Evolutionary conservation across 2,888 invertebrate species (phyloP).

Genomic region (Anthophora plumipes): DNA sequence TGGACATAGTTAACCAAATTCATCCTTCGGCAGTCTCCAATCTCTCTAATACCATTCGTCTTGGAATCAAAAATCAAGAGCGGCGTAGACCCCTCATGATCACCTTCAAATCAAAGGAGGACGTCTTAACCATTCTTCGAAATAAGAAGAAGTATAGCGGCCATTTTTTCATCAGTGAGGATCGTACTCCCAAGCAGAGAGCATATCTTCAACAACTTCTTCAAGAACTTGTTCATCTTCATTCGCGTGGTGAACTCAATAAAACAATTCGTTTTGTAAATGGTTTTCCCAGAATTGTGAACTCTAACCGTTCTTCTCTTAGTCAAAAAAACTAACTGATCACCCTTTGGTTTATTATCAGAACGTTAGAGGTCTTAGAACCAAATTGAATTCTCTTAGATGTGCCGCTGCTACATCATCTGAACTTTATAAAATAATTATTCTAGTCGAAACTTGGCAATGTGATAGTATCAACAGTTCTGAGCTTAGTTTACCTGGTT

Average conservation of each 20-base stretch:
- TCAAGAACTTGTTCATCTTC: constrained; percentile 11
- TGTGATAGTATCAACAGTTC: not conserved
- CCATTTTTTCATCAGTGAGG: not conserved
- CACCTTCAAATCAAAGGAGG: not conserved
- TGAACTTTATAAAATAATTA: not conserved
- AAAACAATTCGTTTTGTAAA: constrained; percentile 17
- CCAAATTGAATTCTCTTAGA: constrained; percentile 9
- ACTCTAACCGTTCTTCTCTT: not conserved
- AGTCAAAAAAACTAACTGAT: constrained; percentile 14
- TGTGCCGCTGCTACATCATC: not conserved
- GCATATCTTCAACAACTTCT: constrained; percentile 1
- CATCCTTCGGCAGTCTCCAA: not conserved
- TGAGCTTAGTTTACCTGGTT: constrained; percentile 1
- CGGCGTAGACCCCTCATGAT: constrained; percentile 4
- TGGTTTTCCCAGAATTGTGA: constrained; percentile 6
- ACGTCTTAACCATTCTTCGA: not conserved
- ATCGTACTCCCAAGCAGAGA: constrained; percentile 1
- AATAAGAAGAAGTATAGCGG: constrained; percentile 11
- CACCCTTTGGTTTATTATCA: constrained; percentile 25
- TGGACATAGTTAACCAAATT: constrained; percentile 6
- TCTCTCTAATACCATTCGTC: not conserved
- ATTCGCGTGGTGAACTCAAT: not conserved
- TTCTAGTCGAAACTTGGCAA: constrained; percentile 16
- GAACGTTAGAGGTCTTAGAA: constrained; percentile 22
- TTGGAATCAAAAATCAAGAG: not conserved